Conservation (phyloP, 1,140 invertebrate species). For the Micrasema longulum region DNA sequence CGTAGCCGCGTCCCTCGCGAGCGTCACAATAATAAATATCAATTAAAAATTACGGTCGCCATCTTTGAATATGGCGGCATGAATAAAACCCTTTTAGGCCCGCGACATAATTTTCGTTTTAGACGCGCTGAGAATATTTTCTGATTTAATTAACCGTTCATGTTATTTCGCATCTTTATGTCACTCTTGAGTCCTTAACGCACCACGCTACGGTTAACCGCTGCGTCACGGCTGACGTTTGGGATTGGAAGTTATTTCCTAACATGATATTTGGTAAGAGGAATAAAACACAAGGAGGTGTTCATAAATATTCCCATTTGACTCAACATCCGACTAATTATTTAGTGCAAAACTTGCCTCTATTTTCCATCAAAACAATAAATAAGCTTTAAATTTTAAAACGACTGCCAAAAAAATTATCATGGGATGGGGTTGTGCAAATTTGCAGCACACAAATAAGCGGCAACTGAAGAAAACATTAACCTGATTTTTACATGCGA, state of each 20-base stretch:
- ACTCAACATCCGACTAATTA: too few relatives aligned
- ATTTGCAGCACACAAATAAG: too few relatives aligned
- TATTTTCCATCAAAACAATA: too few relatives aligned
- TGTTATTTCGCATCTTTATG: slow-evolving; percentile 51
- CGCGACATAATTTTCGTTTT: slow-evolving; percentile 55
- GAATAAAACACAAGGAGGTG: too few relatives aligned
- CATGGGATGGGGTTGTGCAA: too few relatives aligned
- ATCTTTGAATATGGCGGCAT: slow-evolving; percentile 47
- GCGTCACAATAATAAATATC: slow-evolving; percentile 51
- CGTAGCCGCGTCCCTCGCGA: slow-evolving; percentile 31
- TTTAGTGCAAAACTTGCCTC: too few relatives aligned
- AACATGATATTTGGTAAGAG: not conserved
- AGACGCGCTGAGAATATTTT: slow-evolving; percentile 53
- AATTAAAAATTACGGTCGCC: slow-evolving; percentile 47
- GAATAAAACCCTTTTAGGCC: slow-evolving; percentile 54
- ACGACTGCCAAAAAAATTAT: too few relatives aligned
- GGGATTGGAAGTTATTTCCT: slow-evolving; percentile 23
- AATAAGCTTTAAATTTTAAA: too few relatives aligned
- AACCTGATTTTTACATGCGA: too few relatives aligned
- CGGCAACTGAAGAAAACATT: too few relatives aligned
- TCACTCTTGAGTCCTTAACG: slow-evolving; percentile 47
- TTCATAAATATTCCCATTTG: not conserved
- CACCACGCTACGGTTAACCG: slow-evolving; percentile 1
- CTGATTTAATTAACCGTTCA: slow-evolving; percentile 54
- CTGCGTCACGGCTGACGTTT: slow-evolving; percentile 6